Evolutionary conservation across 2,888 invertebrate species (phyloP), one percentile per base, ranked within the genome.

Genomic region (Phaedon cochleariae): DNA sequence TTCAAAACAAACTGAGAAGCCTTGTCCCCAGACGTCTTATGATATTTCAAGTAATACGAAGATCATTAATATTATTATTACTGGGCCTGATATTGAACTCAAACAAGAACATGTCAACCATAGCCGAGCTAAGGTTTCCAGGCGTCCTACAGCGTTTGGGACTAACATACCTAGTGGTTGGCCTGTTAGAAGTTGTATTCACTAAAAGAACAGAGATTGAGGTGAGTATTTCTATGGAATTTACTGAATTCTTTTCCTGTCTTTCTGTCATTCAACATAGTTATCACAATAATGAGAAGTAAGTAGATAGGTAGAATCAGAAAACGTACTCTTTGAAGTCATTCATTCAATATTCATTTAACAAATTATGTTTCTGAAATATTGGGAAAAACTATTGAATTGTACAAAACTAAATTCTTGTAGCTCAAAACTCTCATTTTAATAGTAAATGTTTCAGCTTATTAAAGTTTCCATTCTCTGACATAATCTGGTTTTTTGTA

Each of bases 81-180:
- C 83, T 93, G 21, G 93, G 94, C 12, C 80, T 93, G 21, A 83
- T 91, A 9, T 82, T 90, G 10, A 88, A 88, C 75, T 87, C 88
- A 0, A 83, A 85, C 58, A 82, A 86, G 69, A 83, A 84, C 51
- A 83, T 86, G 5, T 72, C 76, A 31, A 77, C 81, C 4, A 85
- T 92, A 77, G 69, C 79, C 6, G 81, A 86, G 51, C 52, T 72
- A 20, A 86, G 96, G 17, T 86, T 94, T 57, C 91, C 92, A 0
- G 96, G 96, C 3, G 93, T 96, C 52, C 81, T 96, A 64, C 96
- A 96, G 80, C 86, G 95, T n/a, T 85, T 96, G 59, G 94, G 91
- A 0, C 82, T 93, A 12, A 88, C 91, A 71, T 95, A 94, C 82
- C 86, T 94, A 15, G 85, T 94, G 0, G 91, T 92, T 26, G 91